Percentiles rank a stretch among this genome's conserved stretches.
These are phyloP conservation scores for Spermophilus dauricus DNA, from an alignment of 2,113 vertebrate genomes.

Conservation along the genomic window DNA sequence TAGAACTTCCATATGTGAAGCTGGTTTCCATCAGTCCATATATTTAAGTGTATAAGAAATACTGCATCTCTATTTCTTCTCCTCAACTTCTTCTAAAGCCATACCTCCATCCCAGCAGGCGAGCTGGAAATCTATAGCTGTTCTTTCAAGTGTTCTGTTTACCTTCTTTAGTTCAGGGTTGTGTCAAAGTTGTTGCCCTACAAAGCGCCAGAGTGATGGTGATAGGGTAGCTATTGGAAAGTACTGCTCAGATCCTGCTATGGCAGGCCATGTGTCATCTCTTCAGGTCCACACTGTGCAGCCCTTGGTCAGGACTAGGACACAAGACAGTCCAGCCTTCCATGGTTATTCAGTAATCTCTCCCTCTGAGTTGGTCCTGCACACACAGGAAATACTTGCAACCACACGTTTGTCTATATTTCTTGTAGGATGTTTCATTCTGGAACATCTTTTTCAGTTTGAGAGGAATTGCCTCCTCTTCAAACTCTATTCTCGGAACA, in stretches of 20 bases:
- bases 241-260: neutral
- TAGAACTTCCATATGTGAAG: neutral
- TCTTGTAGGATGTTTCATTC: neutral
- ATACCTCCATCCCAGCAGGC: neutral
- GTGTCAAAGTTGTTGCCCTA: neutral
- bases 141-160: neutral
- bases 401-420: neutral
- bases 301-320: neutral
- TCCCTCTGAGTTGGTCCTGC: neutral
- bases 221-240: neutral
- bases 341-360: neutral
- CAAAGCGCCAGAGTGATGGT: neutral
- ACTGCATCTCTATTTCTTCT: neutral
- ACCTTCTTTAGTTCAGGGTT: neutral
- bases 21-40: neutral
- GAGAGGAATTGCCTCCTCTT: constrained; percentile 42
- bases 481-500: constrained; percentile 6
- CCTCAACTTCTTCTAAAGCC: neutral
- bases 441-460: neutral
- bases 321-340: neutral
- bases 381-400: neutral
- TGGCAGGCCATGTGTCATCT: neutral
- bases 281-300: neutral
- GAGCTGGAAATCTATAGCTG: neutral
- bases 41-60: neutral